Base-by-base conservation (phyloP, 2,113 vertebrate genomes). In the Pomatostomus ruficeps region DNA sequence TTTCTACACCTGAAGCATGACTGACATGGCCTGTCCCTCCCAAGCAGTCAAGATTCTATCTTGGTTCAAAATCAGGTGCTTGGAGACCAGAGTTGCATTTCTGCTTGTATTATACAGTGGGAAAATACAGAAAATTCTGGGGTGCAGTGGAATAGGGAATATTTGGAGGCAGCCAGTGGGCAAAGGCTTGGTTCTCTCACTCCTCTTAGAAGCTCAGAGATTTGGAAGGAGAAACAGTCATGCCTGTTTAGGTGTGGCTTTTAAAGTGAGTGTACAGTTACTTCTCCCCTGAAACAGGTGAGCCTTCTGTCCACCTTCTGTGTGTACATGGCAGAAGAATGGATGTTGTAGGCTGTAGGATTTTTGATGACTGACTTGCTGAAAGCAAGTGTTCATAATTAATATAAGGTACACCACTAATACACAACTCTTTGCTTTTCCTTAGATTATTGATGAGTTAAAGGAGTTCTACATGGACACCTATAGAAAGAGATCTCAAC, bases 391-490 rank as follows among this genome's bases (percentile, higher is more conserved):
- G 79, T 65, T 23, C 3, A 1, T 92, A 61, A 42, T 28, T 36
- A 57, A n/a, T 62, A 31, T 12, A 26, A 65, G 31, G 9, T 77
- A 74, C 1, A 33, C 14, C 7, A 31, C 42, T 59, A 31, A 43
- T 18, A 23, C 11, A 26, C 7, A 62, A n/a, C 5, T 85, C 17
- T 62, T 58, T 89, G 26, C 7, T 90, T 7, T 74, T 22, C 40
- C 57, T 1, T 52, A 99, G 99, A 97, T 99, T 89, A 98, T 98
- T 85, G 80, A 98, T 3, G 98, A 99, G 71, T 85, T 99, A 45
- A 97, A 98, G 74, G 46, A 95, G 0, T 99, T 99, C 91, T 99
- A 99, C 94, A 42, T 9, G 25, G 97, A 98, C 46, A 98, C 98
- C 7, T 99, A 99, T 85, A 68, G 36, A 0, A 98, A 98, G 54